phyloP scores from a whole-genome alignment of 2,113 vertebrate genomes.

The Triplophysa dalaica region DNA sequence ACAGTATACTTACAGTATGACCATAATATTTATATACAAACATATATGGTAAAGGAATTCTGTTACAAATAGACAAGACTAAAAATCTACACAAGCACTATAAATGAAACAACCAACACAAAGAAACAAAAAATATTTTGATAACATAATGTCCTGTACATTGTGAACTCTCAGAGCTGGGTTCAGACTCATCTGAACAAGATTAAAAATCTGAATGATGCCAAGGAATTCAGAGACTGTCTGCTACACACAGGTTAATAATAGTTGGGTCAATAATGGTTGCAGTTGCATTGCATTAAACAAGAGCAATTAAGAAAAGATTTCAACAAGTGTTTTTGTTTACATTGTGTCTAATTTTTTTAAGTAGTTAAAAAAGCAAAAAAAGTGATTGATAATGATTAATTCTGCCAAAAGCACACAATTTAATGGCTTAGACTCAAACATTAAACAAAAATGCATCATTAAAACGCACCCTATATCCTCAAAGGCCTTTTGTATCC shows the following conservation, averaged over 20 bases:
- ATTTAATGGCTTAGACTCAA: not conserved
- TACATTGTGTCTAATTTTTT: not conserved
- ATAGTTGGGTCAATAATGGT: constrained; percentile 53
- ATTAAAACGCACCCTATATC: not conserved
- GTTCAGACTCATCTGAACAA: constrained; percentile 37
- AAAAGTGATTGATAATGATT: not conserved
- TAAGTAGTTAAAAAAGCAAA: not conserved
- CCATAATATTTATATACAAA: not conserved
- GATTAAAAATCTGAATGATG: constrained; percentile 42
- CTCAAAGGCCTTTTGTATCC: not conserved
- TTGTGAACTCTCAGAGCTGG: constrained; percentile 29
- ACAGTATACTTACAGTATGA: not conserved
- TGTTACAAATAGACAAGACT: too few species aligned
- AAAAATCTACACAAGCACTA: not conserved
- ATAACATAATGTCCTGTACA: not conserved
- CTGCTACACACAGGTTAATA: constrained; percentile 67
- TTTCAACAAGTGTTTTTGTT: constrained; percentile 55
- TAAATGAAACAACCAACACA: not conserved
- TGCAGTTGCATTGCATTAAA: constrained; percentile 69
- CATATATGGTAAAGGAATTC: not conserved
- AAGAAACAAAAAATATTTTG: not conserved
- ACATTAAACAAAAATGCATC: too few species aligned
- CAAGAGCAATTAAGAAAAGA: constrained; percentile 68
- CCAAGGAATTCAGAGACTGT: constrained; percentile 65
- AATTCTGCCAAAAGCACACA: not conserved